A percentile compares a stretch with the other conserved stretches of the same genome.
Conservation (phyloP, 1,140 invertebrate species). For the Caenorhabditis latens region DNA sequence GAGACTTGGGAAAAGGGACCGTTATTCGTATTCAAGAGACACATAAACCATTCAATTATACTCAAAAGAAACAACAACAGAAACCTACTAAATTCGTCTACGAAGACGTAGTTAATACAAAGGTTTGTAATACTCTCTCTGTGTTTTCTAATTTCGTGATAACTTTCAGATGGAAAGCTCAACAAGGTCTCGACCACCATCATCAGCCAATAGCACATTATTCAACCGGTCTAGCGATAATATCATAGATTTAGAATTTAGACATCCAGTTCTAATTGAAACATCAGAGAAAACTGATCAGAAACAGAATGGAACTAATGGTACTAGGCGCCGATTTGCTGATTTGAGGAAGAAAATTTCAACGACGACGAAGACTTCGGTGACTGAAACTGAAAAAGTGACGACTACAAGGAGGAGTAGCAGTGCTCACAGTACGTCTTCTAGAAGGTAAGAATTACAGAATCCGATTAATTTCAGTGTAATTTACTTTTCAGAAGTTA, state of each 20-base stretch:
- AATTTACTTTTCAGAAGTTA: neutral
- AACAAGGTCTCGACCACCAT: neutral
- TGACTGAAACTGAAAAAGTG: constrained; percentile 39
- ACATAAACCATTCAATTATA: constrained; percentile 44
- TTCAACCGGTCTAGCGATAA: constrained; percentile 47
- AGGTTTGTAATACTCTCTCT: neutral
- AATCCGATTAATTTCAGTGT: neutral
- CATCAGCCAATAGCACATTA: constrained; percentile 9
- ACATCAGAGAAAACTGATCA: constrained; percentile 26
- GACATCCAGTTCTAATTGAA: constrained; percentile 27
- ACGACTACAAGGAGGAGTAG: constrained; percentile 46
- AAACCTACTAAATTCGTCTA: constrained; percentile 18
- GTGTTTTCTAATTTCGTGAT: too few species aligned
- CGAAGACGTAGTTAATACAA: constrained; percentile 49
- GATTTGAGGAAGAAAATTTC: constrained; percentile 43
- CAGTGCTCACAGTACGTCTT: constrained; percentile 37
- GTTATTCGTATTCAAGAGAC: constrained; percentile 32
- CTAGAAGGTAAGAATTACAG: neutral
- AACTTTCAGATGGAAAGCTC: constrained; percentile 40
- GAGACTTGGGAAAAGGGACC: constrained; percentile 52
- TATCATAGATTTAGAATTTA: constrained; percentile 52
- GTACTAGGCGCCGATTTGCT: constrained; percentile 43
- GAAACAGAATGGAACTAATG: neutral
- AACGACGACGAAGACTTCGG: constrained; percentile 31
- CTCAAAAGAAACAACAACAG: constrained; percentile 24